Percentiles rank a stretch among this genome's conserved stretches.
Evolutionary conservation across 2,113 vertebrate species (phyloP).

Genomic region (Pluvialis apricaria): DNA sequence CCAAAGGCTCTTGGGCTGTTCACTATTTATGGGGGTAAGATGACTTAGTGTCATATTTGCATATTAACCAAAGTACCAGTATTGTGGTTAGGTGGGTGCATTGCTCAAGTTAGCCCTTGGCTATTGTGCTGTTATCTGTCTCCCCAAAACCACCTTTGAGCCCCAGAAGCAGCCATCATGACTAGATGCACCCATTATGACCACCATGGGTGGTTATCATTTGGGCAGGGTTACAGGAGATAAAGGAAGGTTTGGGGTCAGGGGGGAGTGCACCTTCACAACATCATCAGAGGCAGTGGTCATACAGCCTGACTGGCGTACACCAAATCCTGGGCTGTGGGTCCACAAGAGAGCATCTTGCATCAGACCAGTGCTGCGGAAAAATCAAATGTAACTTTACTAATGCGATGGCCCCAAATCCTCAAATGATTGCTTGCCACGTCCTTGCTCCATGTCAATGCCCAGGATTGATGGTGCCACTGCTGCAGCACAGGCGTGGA

Average conservation of each 20-base stretch:
- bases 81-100: background rate
- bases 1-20: background rate
- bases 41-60: background rate
- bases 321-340: background rate
- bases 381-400: background rate
- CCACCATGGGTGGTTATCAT: background rate
- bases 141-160: background rate
- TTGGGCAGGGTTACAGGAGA: background rate
- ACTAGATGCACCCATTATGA: background rate
- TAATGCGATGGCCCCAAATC: fast-evolving
- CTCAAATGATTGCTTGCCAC: background rate
- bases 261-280: background rate
- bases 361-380: background rate
- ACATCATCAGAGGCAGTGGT: background rate
- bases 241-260: background rate
- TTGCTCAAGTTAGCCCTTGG: background rate
- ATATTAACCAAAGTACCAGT: background rate
- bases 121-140: background rate
- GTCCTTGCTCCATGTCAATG: background rate
- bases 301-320: background rate
- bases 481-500: background rate
- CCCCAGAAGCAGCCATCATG: background rate
- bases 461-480: fast-evolving
- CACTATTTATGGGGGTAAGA: background rate
- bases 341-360: fast-evolving